Percentiles rank a stretch among this genome's conserved stretches.
These are phyloP conservation scores for Gari tellinella DNA, from an alignment of 2,888 invertebrate species.

Conservation along the genomic window DNA sequence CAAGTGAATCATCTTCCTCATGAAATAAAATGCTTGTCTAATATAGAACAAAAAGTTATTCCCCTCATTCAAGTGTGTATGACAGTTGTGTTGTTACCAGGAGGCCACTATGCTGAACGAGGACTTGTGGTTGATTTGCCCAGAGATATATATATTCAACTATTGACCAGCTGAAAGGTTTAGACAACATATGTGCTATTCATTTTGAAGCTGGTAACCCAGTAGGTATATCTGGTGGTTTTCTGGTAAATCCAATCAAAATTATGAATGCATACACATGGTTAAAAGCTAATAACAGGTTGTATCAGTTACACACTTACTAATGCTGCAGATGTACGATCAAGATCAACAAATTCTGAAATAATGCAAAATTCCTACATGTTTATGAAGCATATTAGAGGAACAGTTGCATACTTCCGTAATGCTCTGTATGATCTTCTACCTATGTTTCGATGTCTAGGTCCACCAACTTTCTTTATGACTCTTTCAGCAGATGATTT, in stretches of 20 bases:
- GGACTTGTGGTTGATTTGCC: conserved; percentile 4
- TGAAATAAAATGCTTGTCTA: neutral
- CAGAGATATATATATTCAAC: neutral
- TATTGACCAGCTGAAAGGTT: neutral
- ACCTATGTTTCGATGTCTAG: conserved; percentile 14
- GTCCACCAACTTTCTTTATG: conserved; percentile 17
- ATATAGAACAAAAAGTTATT: conserved; percentile 1
- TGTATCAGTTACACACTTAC: conserved; percentile 4
- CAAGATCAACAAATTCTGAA: conserved; percentile 1
- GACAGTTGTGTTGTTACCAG: neutral
- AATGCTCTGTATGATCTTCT: conserved; percentile 19
- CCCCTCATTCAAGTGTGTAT: conserved; percentile 2
- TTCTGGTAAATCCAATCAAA: conserved; percentile 4
- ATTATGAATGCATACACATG: conserved; percentile 15
- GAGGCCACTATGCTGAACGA: conserved; percentile 2
- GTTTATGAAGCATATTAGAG: conserved; percentile 29
- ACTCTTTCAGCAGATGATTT: conserved; percentile 14
- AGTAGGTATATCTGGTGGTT: neutral
- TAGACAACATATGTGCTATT: conserved; percentile 5
- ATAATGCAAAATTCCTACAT: conserved; percentile 17
- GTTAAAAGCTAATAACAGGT: conserved; percentile 27
- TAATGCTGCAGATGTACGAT: conserved; percentile 5
- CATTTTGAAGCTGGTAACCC: conserved; percentile 1
- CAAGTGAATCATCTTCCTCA: neutral
- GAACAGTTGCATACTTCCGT: conserved; percentile 22